Evolutionary conservation across 2,113 vertebrate species (phyloP).

Genomic region (Amia ocellicauda): DNA sequence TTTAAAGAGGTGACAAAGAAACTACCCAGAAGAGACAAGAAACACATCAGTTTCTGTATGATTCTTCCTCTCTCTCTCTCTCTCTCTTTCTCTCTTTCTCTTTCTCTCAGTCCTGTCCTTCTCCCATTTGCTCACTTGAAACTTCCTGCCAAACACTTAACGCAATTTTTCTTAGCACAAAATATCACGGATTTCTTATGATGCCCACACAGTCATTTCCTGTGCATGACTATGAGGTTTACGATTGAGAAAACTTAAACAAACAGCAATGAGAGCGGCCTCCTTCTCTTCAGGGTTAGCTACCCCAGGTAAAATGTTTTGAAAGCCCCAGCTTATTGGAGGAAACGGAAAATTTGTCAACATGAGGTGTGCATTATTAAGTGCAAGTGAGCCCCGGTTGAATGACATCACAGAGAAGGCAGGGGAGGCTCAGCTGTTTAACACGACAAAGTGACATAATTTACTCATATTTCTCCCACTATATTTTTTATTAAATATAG

Average conservation of each 20-base stretch:
- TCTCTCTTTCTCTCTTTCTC: neutral
- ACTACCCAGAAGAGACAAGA: slow-evolving; percentile 87
- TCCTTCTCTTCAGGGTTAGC: no score
- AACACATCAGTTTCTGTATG: slow-evolving; percentile 63
- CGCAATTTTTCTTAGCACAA: no score
- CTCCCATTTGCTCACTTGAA: neutral
- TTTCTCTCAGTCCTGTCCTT: neutral
- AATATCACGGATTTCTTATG: no score
- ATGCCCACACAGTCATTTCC: no score
- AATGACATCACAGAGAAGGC: slow-evolving; percentile 20
- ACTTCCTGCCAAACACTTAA: slow-evolving; percentile 28
- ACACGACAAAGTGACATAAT: slow-evolving; percentile 34
- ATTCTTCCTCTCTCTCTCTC: slow-evolving; percentile 38
- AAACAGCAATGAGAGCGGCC: no score
- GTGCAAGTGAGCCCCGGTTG: slow-evolving; percentile 25
- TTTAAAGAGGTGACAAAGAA: slow-evolving; percentile 98
- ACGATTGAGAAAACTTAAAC: no score
- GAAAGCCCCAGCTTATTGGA: slow-evolving; percentile 24
- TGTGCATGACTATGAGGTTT: no score
- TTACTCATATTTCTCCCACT: no score
- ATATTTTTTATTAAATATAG: no score
- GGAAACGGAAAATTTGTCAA: slow-evolving; percentile 42
- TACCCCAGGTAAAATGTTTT: slow-evolving; percentile 18
- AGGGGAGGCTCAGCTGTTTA: slow-evolving; percentile 16
- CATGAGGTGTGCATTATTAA: slow-evolving; percentile 27